Base-by-base conservation (phyloP, 2,888 invertebrate genomes). In the Hypsopygia costalis region DNA sequence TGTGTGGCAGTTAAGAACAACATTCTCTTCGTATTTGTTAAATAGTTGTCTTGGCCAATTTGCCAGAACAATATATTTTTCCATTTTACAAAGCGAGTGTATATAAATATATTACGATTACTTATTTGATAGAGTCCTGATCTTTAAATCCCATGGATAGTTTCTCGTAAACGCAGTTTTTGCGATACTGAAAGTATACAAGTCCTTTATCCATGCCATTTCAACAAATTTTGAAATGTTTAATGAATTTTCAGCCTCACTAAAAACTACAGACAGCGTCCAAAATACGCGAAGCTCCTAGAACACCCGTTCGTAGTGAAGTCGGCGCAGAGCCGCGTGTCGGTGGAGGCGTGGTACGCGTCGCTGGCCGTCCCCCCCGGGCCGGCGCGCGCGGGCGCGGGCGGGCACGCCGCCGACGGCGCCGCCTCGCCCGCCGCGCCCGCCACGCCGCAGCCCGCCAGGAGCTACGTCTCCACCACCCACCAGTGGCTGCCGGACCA, bases 201-300 rank as follows among this genome's bases (percentile, higher is more conserved):
- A n/a, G n/a, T n/a, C n/a, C n/a, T n/a, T n/a, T n/a, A n/a, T n/a
- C n/a, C n/a, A n/a, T n/a, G n/a, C n/a, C n/a, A n/a, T n/a, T n/a
- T n/a, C n/a, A n/a, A n/a, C n/a, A n/a, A n/a, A n/a, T n/a, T n/a
- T n/a, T 98, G 98, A 96, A 97, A 81, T 32, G 16, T 20, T 31
- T 31, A 10, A 7, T 30, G 7, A 11, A 9, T 29, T 29, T 29
- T 6, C 83, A 97, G 97, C 90, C 92, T 98, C 76, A 97, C 94
- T 57, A 98, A 98, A 90, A 96, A 98, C 90, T 97, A 96, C 81
- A 93, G 94, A 74, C 92, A 95, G 65, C 92, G 98, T 62, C 98
- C 98, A 47, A 98, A 98, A 83, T 98, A 98, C 90, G 94, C 92
- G 52, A 94, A 95, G 75, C 91, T 98, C 8, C 90, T 98, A 73